These are phyloP conservation scores for Iphiclides podalirius DNA, from an alignment of 2,888 invertebrate genomes.

Conservation along the genomic window DNA sequence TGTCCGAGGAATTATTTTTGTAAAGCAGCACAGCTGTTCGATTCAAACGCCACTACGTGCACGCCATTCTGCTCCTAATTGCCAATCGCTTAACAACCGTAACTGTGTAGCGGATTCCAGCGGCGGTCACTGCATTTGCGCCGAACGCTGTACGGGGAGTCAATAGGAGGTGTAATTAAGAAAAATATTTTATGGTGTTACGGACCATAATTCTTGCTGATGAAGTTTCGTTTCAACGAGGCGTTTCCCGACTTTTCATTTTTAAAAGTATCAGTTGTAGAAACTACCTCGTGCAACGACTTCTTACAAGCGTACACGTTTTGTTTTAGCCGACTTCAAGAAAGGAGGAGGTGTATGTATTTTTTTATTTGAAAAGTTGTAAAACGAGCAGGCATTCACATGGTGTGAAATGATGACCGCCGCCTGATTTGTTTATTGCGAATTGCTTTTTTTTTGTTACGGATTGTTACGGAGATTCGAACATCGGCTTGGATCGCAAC, in stretches of 20 bases:
- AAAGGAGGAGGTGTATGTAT: too few relatives aligned
- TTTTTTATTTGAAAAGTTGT: too few relatives aligned
- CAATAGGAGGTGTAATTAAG: slow-evolving; percentile 25
- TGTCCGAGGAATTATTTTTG: slow-evolving; percentile 17
- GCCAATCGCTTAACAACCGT: neutral
- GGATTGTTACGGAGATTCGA: too few relatives aligned
- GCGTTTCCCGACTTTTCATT: slow-evolving; percentile 1
- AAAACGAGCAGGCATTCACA: too few relatives aligned
- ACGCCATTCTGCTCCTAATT: slow-evolving; percentile 3
- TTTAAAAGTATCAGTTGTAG: neutral
- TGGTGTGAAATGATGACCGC: too few relatives aligned
- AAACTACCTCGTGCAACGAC: neutral
- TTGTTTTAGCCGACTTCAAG: too few relatives aligned
- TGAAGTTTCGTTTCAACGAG: slow-evolving; percentile 8
- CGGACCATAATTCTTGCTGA: slow-evolving; percentile 7
- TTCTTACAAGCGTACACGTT: too few relatives aligned
- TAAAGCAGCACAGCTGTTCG: slow-evolving; percentile 4
- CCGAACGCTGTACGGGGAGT: slow-evolving; percentile 12
- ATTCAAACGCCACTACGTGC: neutral
- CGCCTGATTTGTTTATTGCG: too few relatives aligned
- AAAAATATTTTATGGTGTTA: slow-evolving; percentile 20
- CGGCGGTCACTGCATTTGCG: neutral
- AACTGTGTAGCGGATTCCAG: neutral
- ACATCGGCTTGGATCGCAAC: too few relatives aligned
- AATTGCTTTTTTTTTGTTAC: too few relatives aligned